Evolutionary conservation across 2,113 vertebrate species (phyloP), one percentile per base, ranked within the genome.

Genomic region (Cacatua alba): DNA sequence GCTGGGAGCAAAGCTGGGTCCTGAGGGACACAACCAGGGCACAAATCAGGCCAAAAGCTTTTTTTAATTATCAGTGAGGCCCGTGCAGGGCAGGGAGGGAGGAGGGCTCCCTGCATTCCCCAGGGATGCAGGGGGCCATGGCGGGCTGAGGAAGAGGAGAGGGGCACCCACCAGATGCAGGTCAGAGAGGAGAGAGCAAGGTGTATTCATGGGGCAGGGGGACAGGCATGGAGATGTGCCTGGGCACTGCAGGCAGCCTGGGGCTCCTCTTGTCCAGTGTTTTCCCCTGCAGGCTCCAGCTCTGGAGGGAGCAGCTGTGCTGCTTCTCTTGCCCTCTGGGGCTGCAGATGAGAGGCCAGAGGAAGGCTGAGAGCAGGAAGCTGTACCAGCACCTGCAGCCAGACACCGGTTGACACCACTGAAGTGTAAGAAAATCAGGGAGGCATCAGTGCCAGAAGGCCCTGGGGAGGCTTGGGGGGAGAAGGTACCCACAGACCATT

Each of bases 101-200:
- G 49, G 33, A 49, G 9, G 25, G 37, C 21, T 67, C 29, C 29
- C 20, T 2, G 1, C 28, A 28, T 68, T 75, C 33, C 23, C 23
- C 2, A 1, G 37, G 21, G n/a, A 10, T 51, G 39, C 62, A 64
- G 29, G 17, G 46, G 53, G 5, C 41, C 12, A 41, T 0, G 0
- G 44, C 1, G 0, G 23, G n/a, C 41, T 84, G 57, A 91, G 52
- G 51, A 37, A 37, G 37, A 37, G 37, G 43, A 82, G 16, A 49
- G 29, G 71, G 52, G 39, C 85, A 78, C 26, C 10, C 2, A 7
- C 13, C 28, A 78, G 78, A 15, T 33, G 31, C 5, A 3, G 2
- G 11, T 52, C 9, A 33, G 79, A 33, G 15, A 7, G 2, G 29
- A 18, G 29, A 64, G 46, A 44, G 7, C 0, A 5, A n/a, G 37